Percentiles rank a stretch among this genome's conserved stretches.
Conservation (phyloP, 2,888 invertebrate genomes). For the Chydorus sphaericus region DNA sequence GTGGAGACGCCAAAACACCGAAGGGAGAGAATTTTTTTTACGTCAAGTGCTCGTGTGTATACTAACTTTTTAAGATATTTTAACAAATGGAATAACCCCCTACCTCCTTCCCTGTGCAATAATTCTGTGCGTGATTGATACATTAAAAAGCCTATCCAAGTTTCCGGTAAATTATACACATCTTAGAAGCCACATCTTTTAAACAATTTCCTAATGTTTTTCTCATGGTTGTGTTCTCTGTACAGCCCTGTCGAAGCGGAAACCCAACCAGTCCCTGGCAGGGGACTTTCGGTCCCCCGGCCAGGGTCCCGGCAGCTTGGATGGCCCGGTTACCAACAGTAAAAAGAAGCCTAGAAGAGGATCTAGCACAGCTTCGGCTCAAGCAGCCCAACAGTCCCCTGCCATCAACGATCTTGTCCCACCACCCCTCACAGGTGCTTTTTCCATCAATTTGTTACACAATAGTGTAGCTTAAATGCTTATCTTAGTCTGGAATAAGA, state of each 20-base stretch:
- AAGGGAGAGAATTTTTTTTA: too few species aligned
- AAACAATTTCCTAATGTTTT: too few species aligned
- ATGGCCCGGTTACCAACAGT: conserved; percentile 69
- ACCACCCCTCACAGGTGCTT: conserved; percentile 55
- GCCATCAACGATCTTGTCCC: conserved; percentile 57
- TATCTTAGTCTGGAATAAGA: neutral
- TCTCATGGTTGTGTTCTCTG: neutral
- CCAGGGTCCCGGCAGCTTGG: conserved; percentile 50
- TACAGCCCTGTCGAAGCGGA: conserved; percentile 15
- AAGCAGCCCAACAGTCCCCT: conserved; percentile 41
- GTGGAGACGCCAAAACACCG: too few species aligned
- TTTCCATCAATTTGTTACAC: neutral
- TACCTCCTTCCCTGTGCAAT: too few species aligned
- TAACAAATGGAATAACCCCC: too few species aligned
- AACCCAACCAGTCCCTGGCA: conserved; percentile 30
- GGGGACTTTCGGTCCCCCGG: conserved; percentile 57
- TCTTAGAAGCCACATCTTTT: too few species aligned
- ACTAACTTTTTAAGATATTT: too few species aligned
- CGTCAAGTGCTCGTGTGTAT: too few species aligned
- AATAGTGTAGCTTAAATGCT: neutral
- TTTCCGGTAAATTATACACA: too few species aligned
- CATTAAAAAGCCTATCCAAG: too few species aligned
- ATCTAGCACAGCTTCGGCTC: conserved; percentile 43
- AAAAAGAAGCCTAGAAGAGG: conserved; percentile 58
- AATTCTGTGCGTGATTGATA: too few species aligned